phyloP scores from a whole-genome alignment of 1,140 invertebrate species.

The Coelopa frigida region DNA sequence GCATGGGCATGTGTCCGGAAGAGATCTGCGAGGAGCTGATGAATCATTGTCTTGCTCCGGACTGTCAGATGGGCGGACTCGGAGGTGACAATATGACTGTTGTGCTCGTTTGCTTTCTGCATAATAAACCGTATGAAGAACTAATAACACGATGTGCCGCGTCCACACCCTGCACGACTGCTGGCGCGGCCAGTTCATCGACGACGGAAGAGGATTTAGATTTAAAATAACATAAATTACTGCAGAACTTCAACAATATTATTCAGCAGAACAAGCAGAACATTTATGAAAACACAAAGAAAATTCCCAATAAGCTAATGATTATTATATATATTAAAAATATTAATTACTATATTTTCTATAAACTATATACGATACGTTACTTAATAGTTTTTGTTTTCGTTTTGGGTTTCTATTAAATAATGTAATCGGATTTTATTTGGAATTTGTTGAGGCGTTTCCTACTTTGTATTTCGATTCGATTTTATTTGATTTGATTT shows the following conservation, averaged over 20 bases:
- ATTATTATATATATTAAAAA: conserved; percentile 1
- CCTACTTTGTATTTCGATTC: no score
- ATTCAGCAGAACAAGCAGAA: not conserved
- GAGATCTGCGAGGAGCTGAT: conserved; percentile 94
- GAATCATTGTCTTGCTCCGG: conserved; percentile 87
- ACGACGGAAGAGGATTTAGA: conserved; percentile 11
- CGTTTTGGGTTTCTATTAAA: not conserved
- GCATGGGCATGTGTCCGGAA: conserved; percentile 78
- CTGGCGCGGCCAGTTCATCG: conserved; percentile 3
- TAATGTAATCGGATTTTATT: not conserved
- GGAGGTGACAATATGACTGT: conserved; percentile 99
- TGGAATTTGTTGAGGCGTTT: no score
- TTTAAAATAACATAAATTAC: conserved; percentile 11
- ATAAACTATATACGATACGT: conserved; percentile 9
- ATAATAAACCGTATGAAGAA: conserved; percentile 67
- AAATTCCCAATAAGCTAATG: conserved; percentile 4
- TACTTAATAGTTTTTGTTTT: conserved; percentile 9
- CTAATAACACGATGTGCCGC: conserved; percentile 48
- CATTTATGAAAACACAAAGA: not conserved
- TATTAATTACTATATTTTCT: conserved; percentile 6
- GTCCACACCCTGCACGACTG: not conserved
- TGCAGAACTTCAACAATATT: not conserved
- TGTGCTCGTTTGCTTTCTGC: conserved; percentile 73
- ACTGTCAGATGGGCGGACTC: conserved; percentile 90
- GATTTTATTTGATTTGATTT: conserved; percentile 1